Percentiles rank a stretch among this genome's conserved stretches.
These are phyloP conservation scores for Epinotia ramella DNA, from an alignment of 2,888 invertebrate genomes.

Conservation along the genomic window DNA sequence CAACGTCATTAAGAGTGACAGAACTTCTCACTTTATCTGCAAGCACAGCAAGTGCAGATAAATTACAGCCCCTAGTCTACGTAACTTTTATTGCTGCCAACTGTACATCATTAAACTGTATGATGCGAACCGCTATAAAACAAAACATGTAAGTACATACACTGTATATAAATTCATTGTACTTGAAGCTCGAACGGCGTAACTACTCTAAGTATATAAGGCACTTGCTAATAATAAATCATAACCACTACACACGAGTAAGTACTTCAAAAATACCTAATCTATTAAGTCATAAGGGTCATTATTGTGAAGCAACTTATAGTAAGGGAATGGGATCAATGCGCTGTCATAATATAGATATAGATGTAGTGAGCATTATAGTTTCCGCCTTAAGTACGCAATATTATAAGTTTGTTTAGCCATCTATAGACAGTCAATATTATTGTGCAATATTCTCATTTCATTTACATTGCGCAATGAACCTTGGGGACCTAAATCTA, in stretches of 20 bases:
- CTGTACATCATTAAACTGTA: background rate
- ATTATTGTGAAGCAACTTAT: slow-evolving; percentile 28
- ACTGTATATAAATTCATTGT: slow-evolving; percentile 61
- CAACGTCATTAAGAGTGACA: too few species aligned
- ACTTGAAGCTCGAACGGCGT: slow-evolving; percentile 57
- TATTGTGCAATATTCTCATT: slow-evolving; percentile 5
- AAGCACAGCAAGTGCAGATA: background rate
- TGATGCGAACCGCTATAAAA: slow-evolving; percentile 35
- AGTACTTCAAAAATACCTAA: slow-evolving; percentile 45
- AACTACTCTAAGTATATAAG: slow-evolving; percentile 45
- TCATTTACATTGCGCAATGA: background rate
- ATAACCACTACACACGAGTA: slow-evolving; percentile 30
- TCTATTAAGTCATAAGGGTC: slow-evolving; percentile 21
- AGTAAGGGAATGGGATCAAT: background rate
- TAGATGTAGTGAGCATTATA: slow-evolving; percentile 30
- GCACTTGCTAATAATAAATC: slow-evolving; percentile 46
- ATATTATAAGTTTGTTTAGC: background rate
- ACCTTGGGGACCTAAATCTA: background rate
- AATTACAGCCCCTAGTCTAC: background rate
- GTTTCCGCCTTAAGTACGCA: slow-evolving; percentile 17
- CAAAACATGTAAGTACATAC: slow-evolving; percentile 48
- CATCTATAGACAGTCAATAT: background rate
- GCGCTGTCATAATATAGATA: slow-evolving; percentile 6
- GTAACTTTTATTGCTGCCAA: background rate
- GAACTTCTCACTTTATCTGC: too few species aligned